Evolutionary conservation across 2,888 invertebrate species (phyloP).

Genomic region (Malachius bipustulatus): DNA sequence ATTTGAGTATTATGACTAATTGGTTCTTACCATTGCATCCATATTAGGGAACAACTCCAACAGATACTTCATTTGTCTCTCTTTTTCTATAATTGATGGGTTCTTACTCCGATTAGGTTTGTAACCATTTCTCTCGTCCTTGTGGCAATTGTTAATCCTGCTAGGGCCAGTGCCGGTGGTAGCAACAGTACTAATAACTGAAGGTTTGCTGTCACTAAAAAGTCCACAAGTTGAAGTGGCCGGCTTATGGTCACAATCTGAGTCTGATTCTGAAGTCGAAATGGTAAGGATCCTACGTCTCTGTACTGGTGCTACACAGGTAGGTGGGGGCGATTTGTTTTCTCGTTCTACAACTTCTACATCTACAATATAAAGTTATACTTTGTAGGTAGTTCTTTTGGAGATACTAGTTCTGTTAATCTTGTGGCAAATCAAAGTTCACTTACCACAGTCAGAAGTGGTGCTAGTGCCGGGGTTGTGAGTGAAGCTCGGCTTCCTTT

Average conservation of each 20-base stretch:
- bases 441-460: neutral
- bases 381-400: too few species aligned
- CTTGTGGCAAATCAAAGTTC: neutral
- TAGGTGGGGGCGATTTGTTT: too few species aligned
- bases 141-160: slow-evolving; percentile 10
- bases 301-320: slow-evolving; percentile 18
- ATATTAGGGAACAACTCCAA: slow-evolving; percentile 50
- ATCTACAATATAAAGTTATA: neutral
- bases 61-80: slow-evolving; percentile 49
- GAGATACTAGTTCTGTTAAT: too few species aligned
- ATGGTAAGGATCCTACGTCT: slow-evolving; percentile 11
- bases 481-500: slow-evolving; percentile 43
- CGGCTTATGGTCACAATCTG: slow-evolving; percentile 41
- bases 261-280: slow-evolving; percentile 41
- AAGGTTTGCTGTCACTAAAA: slow-evolving; percentile 1
- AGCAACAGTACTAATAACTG: slow-evolving; percentile 5
- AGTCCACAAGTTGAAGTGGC: slow-evolving; percentile 9
- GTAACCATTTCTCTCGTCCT: too few species aligned
- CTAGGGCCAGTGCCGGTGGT: slow-evolving; percentile 9
- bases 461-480: slow-evolving; percentile 24
- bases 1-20: too few species aligned
- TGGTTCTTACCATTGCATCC: slow-evolving; percentile 47
- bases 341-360: slow-evolving; percentile 1
- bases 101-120: too few species aligned
- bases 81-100: slow-evolving; percentile 37